These are phyloP conservation scores for Benitochromis conjunctus DNA, from an alignment of 2,113 vertebrate genomes.

Conservation along the genomic window DNA sequence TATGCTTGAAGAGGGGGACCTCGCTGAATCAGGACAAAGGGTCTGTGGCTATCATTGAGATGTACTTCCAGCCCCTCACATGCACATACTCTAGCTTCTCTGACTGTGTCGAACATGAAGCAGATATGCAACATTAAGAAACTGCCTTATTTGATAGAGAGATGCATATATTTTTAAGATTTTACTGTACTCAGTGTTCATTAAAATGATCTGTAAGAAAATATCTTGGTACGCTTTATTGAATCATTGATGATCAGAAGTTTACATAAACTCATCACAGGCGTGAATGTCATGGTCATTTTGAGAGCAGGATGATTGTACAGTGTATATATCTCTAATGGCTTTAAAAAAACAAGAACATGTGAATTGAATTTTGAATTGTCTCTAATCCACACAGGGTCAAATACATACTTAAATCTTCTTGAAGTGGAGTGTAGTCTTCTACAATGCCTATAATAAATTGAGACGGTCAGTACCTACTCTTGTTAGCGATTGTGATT, in stretches of 20 bases:
- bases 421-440: neutral
- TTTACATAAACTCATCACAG: neutral
- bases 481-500: neutral
- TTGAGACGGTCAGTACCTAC: neutral
- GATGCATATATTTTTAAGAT: slow-evolving; percentile 50
- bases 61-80: neutral
- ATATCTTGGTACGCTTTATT: slow-evolving; percentile 27
- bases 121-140: slow-evolving; percentile 22
- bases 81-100: neutral
- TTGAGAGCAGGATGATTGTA: neutral
- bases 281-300: neutral
- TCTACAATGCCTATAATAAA: neutral
- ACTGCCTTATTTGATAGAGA: slow-evolving; percentile 49
- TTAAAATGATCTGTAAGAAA: slow-evolving; percentile 45
- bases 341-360: too few relatives aligned
- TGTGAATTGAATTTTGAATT: neutral
- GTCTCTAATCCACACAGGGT: neutral
- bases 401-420: neutral
- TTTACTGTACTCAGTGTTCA: slow-evolving; percentile 25
- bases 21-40: neutral
- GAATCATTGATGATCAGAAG: neutral
- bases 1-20: neutral
- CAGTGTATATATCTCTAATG: too few relatives aligned
- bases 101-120: slow-evolving; percentile 1
- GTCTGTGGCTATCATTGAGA: neutral